These are phyloP conservation scores for Cylas formicarius DNA, from an alignment of 1,140 invertebrate species.

Conservation along the genomic window DNA sequence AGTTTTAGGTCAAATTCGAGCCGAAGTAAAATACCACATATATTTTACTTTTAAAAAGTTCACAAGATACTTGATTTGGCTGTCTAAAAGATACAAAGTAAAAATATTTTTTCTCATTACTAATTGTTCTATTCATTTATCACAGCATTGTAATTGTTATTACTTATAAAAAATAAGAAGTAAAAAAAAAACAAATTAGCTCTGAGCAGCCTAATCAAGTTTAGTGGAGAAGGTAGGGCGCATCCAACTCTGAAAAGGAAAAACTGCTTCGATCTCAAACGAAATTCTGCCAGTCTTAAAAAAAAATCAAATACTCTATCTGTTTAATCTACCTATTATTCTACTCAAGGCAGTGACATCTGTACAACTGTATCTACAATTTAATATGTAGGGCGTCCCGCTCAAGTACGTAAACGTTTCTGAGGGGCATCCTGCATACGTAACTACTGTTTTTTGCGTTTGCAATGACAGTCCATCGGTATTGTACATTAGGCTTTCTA, in stretches of 20 bases:
- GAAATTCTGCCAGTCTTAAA: slow-evolving; percentile 33
- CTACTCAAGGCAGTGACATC: slow-evolving; percentile 36
- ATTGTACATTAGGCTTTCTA: slow-evolving; percentile 17
- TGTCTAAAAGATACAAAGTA: slow-evolving; percentile 11
- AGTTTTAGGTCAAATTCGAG: too few relatives aligned
- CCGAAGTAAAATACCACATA: too few relatives aligned
- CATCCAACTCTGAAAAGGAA: not conserved
- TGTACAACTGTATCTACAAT: slow-evolving; percentile 33
- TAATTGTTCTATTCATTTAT: slow-evolving; percentile 7
- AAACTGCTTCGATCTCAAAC: slow-evolving; percentile 15
- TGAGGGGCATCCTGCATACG: too few relatives aligned
- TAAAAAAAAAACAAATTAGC: slow-evolving; percentile 1
- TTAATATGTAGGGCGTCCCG: slow-evolving; percentile 7
- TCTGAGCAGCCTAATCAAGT: not conserved
- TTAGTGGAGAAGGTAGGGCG: not conserved
- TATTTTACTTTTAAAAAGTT: too few relatives aligned
- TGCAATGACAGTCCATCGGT: not conserved
- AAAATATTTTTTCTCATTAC: slow-evolving; percentile 6
- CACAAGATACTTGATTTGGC: too few relatives aligned
- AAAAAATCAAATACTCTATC: slow-evolving; percentile 30
- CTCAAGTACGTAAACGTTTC: not conserved
- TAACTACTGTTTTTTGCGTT: not conserved
- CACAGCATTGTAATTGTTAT: slow-evolving; percentile 11
- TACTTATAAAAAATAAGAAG: not conserved
- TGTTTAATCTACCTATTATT: slow-evolving; percentile 23